These are phyloP conservation scores for Drosophila bipectinata DNA, from an alignment of 1,140 invertebrate genomes.

Conservation along the genomic window DNA sequence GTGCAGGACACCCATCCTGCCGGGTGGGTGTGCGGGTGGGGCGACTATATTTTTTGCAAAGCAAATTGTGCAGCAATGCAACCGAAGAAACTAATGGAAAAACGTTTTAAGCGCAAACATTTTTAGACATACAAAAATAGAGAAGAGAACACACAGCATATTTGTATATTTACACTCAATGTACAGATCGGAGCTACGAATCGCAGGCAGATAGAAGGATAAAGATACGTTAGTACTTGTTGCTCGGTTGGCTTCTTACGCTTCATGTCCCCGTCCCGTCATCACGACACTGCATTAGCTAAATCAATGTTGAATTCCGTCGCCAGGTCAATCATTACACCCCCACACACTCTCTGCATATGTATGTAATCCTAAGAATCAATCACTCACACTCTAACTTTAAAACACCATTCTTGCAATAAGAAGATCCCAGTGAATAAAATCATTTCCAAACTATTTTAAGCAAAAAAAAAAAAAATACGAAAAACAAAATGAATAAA, in stretches of 20 bases:
- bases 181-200: constrained; percentile 51
- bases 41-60: constrained; percentile 76
- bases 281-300: neutral
- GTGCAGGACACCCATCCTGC: constrained; percentile 12
- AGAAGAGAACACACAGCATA: constrained; percentile 32
- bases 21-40: constrained; percentile 28
- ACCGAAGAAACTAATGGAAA: constrained; percentile 56
- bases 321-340: constrained; percentile 33
- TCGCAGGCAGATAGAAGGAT: constrained; percentile 16
- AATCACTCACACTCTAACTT: constrained; percentile 26
- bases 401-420: constrained; percentile 32
- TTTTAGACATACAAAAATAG: constrained; percentile 60
- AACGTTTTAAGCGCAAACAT: constrained; percentile 64
- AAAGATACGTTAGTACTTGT: constrained; percentile 36
- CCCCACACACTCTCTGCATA: constrained; percentile 13
- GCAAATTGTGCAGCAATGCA: constrained; percentile 65
- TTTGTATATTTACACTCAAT: constrained; percentile 38
- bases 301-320: constrained; percentile 5
- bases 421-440: constrained; percentile 23
- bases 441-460: constrained; percentile 48
- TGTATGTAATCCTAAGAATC: constrained; percentile 39
- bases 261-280: constrained; percentile 37
- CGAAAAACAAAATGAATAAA: constrained; percentile 30
- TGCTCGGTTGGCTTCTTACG: constrained; percentile 67
- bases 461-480: constrained; percentile 35